Conservation (phyloP, 2,113 vertebrate species). For the Chaetodon auriga region DNA sequence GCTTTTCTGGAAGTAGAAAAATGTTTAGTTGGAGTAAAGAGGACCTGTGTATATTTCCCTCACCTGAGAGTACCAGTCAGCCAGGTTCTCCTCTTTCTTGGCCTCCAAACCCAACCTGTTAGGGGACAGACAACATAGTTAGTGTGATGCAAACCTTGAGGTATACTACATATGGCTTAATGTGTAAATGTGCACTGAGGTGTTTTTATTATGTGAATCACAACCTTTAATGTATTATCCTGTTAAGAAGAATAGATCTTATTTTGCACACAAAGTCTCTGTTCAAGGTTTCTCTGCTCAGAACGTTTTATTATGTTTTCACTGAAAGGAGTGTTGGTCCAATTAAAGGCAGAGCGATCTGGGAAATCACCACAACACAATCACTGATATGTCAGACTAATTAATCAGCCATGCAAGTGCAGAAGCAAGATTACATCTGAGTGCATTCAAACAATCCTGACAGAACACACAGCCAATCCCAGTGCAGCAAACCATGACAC, state of each 20-base stretch:
- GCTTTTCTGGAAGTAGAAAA: background rate
- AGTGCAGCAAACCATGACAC: conserved; percentile 38
- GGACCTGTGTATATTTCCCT: background rate
- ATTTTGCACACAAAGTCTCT: background rate
- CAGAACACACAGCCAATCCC: conserved; percentile 25
- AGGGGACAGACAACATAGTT: conserved; percentile 11
- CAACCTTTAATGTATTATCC: background rate
- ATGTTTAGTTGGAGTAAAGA: background rate
- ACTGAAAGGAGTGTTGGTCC: background rate
- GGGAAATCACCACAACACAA: background rate
- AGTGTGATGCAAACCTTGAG: background rate
- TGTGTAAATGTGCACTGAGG: background rate
- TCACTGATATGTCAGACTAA: background rate
- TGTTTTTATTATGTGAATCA: background rate
- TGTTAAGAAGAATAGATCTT: background rate
- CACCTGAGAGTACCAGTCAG: conserved; percentile 98
- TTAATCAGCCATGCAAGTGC: background rate
- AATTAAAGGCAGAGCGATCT: background rate
- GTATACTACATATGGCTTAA: background rate
- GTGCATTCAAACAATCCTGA: background rate
- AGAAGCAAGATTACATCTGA: background rate
- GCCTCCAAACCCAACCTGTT: conserved; percentile 94
- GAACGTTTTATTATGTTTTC: background rate
- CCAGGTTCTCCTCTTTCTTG: conserved; percentile 96
- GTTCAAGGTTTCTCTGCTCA: background rate